Base-by-base conservation (phyloP, 2,888 invertebrate genomes). In the Oscheius onirici region DNA sequence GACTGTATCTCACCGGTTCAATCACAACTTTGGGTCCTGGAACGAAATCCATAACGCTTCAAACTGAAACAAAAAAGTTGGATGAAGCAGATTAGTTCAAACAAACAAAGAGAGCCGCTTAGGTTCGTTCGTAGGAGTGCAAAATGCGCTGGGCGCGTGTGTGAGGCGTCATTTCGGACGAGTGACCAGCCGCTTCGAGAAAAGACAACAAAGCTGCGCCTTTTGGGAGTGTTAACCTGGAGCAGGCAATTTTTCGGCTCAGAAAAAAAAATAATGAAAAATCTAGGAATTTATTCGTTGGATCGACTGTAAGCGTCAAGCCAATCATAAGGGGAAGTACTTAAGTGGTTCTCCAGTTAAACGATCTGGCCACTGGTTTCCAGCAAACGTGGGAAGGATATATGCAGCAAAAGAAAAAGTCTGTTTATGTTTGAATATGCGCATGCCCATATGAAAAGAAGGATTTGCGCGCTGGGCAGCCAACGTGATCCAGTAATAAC, bases 161-260 rank as follows among this genome's bases (percentile, higher is more conserved):
- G 63, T 49, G 63, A 63, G 63, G 63, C 63, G 63, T 63, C 63
- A 63, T 63, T 49, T 63, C 63, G 46, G 63, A 63, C 63, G 63
- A 63, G 63, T 63, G 63, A 63, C 63, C 63, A 49, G 63, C 34
- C 63, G 63, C 26, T 13, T 58, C 58, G 58, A n/a, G 58, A 58
- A 58, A 46, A 63, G 63, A 63, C 46, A 63, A 63, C 63, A 63
- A 49, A 63, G 58, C 58, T 58, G 58, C 63, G 63, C 22, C 63
- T 63, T 49, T 63, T 49, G 49, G 40, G 22, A 49, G 17, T 15
- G 49, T 24, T 46, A 46, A 63, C 63, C 49, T 63, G 46, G 46
- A 63, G 49, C 49, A 63, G 63, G 28, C 28, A 26, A 46, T 63
- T 63, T 63, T 63, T 63, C 11, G 26, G 26, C n/a, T n/a, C n/a